These are phyloP conservation scores for Drosophila oshimai DNA, from an alignment of 1,140 invertebrate genomes.

Conservation along the genomic window DNA sequence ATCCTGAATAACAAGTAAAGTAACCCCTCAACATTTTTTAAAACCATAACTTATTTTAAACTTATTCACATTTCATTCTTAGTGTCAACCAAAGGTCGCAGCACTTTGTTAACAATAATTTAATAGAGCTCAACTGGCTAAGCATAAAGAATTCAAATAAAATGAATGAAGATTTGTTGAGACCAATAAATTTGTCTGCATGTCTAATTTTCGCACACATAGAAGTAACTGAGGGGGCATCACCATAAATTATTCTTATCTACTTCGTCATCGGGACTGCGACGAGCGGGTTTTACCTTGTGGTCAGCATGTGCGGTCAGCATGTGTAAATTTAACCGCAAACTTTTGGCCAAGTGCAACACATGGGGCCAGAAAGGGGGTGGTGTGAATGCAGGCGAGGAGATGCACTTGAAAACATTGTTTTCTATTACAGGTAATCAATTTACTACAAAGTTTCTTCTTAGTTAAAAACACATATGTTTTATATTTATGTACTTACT, in stretches of 20 bases:
- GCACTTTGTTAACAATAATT: constrained; percentile 64
- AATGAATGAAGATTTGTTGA: constrained; percentile 71
- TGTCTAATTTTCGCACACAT: constrained; percentile 68
- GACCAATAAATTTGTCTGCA: constrained; percentile 77
- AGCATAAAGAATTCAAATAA: constrained; percentile 32
- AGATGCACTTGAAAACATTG: constrained; percentile 6
- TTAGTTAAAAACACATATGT: too few species aligned
- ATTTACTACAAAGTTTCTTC: too few species aligned
- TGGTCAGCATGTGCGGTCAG: constrained; percentile 66
- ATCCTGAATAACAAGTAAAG: too few species aligned
- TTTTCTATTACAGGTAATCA: too few species aligned
- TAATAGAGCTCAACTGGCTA: constrained; percentile 48
- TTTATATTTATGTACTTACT: too few species aligned
- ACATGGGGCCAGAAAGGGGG: constrained; percentile 21
- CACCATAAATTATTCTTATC: constrained; percentile 76
- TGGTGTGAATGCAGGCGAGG: neutral
- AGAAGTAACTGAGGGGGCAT: constrained; percentile 57
- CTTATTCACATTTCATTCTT: constrained; percentile 28
- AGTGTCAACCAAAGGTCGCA: constrained; percentile 30
- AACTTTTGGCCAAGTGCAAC: constrained; percentile 59
- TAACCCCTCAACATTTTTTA: neutral
- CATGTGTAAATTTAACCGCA: constrained; percentile 65
- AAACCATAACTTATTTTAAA: constrained; percentile 1
- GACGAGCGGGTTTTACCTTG: constrained; percentile 64
- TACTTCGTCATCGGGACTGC: constrained; percentile 74